These are phyloP conservation scores for Bothrops alternatus DNA, from an alignment of 2,797 vertebrate species.

Conservation along the genomic window DNA sequence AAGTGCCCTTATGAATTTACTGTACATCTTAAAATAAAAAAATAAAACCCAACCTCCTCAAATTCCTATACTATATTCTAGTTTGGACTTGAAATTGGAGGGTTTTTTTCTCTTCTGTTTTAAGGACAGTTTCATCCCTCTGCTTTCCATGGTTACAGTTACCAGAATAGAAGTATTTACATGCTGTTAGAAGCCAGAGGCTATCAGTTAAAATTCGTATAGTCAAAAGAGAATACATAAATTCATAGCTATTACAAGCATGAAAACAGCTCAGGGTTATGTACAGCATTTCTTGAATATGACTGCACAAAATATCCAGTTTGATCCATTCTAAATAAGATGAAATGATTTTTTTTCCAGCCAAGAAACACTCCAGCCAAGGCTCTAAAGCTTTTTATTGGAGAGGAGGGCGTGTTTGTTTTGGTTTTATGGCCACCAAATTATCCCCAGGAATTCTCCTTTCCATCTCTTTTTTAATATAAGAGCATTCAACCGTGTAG, in stretches of 20 bases:
- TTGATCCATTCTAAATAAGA: background rate
- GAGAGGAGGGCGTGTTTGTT: background rate
- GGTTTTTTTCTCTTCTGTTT: background rate
- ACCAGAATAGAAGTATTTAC: slow-evolving; percentile 2
- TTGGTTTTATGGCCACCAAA: background rate
- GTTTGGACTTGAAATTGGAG: background rate
- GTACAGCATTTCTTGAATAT: slow-evolving; percentile 11
- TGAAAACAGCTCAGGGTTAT: background rate
- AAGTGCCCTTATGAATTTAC: background rate
- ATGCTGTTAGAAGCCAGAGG: background rate
- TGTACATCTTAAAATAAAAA: background rate
- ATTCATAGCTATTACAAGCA: slow-evolving; percentile 2
- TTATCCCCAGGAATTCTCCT: background rate
- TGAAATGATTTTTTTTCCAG: background rate
- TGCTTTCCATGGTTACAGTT: background rate
- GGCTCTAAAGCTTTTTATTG: background rate
- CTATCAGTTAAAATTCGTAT: slow-evolving; percentile 9
- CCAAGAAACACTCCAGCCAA: rapidly evolving
- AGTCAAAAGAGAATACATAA: background rate
- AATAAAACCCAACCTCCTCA: background rate
- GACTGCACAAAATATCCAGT: background rate
- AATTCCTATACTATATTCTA: background rate
- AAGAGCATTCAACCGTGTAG: slow-evolving; percentile 5
- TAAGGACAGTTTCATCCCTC: background rate
- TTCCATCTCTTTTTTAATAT: background rate